Evolutionary conservation across 2,888 invertebrate genomes (phyloP), one percentile per base, ranked within the genome.

Genomic region (Mythimna ferrago): DNA sequence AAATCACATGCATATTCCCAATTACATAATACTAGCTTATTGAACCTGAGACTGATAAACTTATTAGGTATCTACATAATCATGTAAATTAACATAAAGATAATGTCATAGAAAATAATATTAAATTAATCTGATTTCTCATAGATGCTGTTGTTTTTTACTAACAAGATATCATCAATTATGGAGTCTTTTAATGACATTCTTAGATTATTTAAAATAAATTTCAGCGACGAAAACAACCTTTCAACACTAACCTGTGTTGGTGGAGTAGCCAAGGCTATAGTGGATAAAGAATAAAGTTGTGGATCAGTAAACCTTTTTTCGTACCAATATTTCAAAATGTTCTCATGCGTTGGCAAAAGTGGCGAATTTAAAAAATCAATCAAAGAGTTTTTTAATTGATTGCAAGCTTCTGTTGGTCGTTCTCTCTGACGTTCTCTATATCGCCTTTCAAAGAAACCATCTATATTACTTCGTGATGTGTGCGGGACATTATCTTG

Each of bases 261-360:
- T 38, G 38, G 38, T 38, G 38, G 38, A 38, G 38, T 38, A 38
- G 38, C 7, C 7, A 38, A 9, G 38, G 38, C 35, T 38, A 38
- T 38, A 38, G 10, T 61, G n/a, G 61, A 61, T 61, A 61, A 44
- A 61, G 7, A 61, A 44, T 44, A 61, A 10, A 61, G 61, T 44
- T 61, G 61, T 61, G 61, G 61, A 44, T 61, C 44, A 61, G 61
- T 44, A 21, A 61, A 61, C 61, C 61, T 61, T 26, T 61, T 44
- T 61, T 61, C 44, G 16, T 61, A 44, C 61, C 61, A 61, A 61
- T 61, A 61, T 61, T 61, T 61, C 21, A 61, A 61, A 61, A 61
- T 16, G 21, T 61, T 61, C 44, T 61, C 61, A 7, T 61, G 21
- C 14, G 61, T 44, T 14, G 61, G 61, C 61, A 61, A 61, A 10